These are phyloP conservation scores for Aphrocallistes beatrix DNA, from an alignment of 37 sponge, comb jelly and placozoan genomes.

Conservation along the genomic window DNA sequence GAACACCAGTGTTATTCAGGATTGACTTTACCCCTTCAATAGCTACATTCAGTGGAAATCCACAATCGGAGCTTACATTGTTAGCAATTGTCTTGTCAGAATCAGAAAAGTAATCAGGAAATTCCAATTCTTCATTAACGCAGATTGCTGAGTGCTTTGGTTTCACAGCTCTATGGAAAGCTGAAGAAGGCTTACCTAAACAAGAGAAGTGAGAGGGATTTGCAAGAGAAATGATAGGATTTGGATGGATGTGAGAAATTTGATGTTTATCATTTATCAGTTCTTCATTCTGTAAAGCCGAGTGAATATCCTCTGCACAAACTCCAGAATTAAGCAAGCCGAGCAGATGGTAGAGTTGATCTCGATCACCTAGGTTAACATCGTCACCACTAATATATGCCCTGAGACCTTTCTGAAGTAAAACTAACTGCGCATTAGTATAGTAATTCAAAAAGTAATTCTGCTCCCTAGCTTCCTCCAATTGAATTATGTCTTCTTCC, in stretches of 20 bases:
- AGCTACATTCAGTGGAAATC: not conserved
- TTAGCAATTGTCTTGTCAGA: not conserved
- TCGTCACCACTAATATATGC: not conserved
- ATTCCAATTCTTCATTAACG: not conserved
- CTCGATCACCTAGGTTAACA: not conserved
- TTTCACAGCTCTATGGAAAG: too few species aligned
- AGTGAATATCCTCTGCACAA: not conserved
- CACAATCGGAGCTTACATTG: not conserved
- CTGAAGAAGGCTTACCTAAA: too few species aligned
- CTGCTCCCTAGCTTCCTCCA: not conserved
- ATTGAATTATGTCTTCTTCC: not conserved
- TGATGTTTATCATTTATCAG: too few species aligned
- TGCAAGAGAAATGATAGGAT: too few species aligned
- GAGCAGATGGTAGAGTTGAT: constrained; percentile 8
- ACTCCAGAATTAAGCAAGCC: not conserved
- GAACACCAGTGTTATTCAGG: not conserved
- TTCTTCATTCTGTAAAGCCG: not conserved
- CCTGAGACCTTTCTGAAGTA: not conserved
- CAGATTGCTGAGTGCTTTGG: too few species aligned
- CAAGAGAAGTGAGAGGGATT: too few species aligned
- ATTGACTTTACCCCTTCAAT: not conserved
- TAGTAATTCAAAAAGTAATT: not conserved
- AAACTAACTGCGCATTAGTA: not conserved
- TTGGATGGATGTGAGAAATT: too few species aligned
- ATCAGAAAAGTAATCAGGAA: not conserved